phyloP scores from a whole-genome alignment of 1,140 invertebrate genomes.

The Sarcophaga peregrina region DNA sequence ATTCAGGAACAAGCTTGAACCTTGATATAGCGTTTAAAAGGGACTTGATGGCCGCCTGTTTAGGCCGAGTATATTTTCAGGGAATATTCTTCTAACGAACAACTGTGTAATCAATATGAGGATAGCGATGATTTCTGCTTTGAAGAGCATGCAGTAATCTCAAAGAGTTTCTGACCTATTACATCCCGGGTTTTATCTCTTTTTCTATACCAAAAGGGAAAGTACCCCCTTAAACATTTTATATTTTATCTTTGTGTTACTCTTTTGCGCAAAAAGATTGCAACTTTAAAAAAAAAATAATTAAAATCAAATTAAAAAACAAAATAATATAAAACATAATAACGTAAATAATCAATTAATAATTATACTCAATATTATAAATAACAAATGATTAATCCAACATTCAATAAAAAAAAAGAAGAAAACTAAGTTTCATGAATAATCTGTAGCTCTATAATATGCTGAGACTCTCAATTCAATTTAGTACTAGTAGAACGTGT shows the following conservation, averaged over 20 bases:
- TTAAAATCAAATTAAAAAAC: not conserved
- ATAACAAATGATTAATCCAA: constrained; percentile 24
- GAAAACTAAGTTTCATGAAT: constrained; percentile 27
- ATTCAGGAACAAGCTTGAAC: too few relatives aligned
- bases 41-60: too few relatives aligned
- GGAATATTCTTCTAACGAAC: too few relatives aligned
- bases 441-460: too few relatives aligned
- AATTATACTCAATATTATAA: constrained; percentile 35
- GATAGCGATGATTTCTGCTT: too few relatives aligned
- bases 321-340: not conserved
- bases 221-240: constrained; percentile 26
- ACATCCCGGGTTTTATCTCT: too few relatives aligned
- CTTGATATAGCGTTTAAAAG: too few relatives aligned
- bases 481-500: constrained; percentile 38
- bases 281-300: constrained; percentile 48
- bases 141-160: too few relatives aligned
- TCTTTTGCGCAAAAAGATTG: constrained; percentile 66
- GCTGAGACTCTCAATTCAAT: not conserved
- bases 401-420: constrained; percentile 29
- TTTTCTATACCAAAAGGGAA: too few relatives aligned
- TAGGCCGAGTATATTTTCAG: too few relatives aligned
- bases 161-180: too few relatives aligned
- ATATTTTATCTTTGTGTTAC: constrained; percentile 50
- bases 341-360: constrained; percentile 14
- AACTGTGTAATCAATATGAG: too few relatives aligned